A percentile compares a stretch with the other conserved stretches of the same genome.
Conservation (phyloP, 2,797 vertebrate genomes). For the Numenius phaeopus region DNA sequence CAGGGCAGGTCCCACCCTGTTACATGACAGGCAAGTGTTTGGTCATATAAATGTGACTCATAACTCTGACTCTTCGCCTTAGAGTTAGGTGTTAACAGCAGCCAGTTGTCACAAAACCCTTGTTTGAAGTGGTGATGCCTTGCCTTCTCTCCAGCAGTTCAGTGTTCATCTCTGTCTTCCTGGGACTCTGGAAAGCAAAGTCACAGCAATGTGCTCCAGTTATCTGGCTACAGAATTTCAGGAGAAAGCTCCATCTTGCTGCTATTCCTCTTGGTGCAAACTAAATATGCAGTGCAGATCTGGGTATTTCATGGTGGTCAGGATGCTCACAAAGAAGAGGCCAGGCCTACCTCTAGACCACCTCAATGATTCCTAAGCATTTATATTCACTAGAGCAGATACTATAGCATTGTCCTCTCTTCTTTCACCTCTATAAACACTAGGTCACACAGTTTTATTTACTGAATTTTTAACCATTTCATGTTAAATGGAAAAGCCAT, state of each 20-base stretch:
- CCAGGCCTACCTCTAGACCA: background rate
- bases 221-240: background rate
- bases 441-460: background rate
- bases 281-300: background rate
- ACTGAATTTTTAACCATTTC: background rate
- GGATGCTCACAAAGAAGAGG: background rate
- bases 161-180: background rate
- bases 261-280: background rate
- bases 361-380: background rate
- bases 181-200: background rate
- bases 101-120: background rate
- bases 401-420: background rate
- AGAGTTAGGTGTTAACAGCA: background rate
- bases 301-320: background rate
- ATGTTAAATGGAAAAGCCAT: background rate
- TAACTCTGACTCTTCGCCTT: background rate
- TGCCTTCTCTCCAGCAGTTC: background rate
- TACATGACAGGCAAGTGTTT: background rate
- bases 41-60: constrained; percentile 19
- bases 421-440: background rate
- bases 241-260: background rate
- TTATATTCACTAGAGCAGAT: background rate
- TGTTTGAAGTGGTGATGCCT: background rate
- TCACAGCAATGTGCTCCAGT: background rate
- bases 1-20: constrained; percentile 20